Evolutionary conservation across 2,888 invertebrate species (phyloP), one percentile per base, ranked within the genome.

Genomic region (Diploptera punctata): DNA sequence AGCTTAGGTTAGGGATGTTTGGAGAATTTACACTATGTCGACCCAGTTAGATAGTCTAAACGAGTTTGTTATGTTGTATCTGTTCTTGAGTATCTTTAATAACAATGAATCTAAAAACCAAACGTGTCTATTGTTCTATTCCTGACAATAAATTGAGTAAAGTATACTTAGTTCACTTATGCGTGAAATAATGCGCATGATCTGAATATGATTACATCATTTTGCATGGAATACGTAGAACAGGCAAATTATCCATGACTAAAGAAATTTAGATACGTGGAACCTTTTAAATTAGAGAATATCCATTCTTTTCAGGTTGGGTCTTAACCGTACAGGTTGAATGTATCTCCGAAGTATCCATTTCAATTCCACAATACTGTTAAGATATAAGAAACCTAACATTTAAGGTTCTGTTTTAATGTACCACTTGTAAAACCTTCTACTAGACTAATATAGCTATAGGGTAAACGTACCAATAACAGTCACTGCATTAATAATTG

Each of bases 201-300:
- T 1, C 9, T n/a, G 29, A 0, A 24, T 60, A 2, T 31, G 60
- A 60, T 60, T 60, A 60, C 31, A 31, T 60, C 31, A 60, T 29
- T 31, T 5, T n/a, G 60, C 60, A 47, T 47, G n/a, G 47, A n/a
- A n/a, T 38, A 38, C 47, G 10, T 29, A 29, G 3, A 31, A 60
- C 31, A 29, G 16, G 29, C 10, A 31, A 18, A 60, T 60, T 60
- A 31, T 18, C 60, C 60, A 60, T 60, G 60, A 60, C 60, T 60
- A 60, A 60, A 60, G 60, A 54, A 54, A 54, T 54, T 54, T 54
- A 54, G 54, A 60, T 31, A 31, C 47, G n/a, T 7, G 16, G 18
- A 47, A 47, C 10, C n/a, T 47, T 47, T 47, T 47, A n/a, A 47
- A 47, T 13, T 47, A 4, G n/a, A 4, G 16, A 9, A 7, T n/a